Base-by-base conservation (phyloP, 1,140 invertebrate species). In the Arctopsyche grandis region DNA sequence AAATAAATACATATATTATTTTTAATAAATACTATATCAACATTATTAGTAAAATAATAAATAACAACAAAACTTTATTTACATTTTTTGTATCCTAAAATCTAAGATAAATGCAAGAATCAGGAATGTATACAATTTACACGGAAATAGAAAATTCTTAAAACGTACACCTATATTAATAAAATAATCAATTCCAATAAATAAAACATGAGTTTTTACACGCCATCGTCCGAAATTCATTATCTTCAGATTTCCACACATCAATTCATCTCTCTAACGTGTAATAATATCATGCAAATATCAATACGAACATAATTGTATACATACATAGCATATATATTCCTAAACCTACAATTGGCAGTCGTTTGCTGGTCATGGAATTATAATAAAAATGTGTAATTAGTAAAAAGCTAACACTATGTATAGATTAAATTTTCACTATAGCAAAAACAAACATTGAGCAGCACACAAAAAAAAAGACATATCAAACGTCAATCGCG, bases 301-400 rank as follows among this genome's bases (percentile, higher is more conserved):
- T 66, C 63, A 66, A 9, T 66, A 66, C 9, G 24, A 24, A 66
- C 24, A 66, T 66, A 24, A 66, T n/a, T 63, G 9, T 22, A 63
- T 63, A 63, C 0, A 26, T 3, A 66, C 26, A 66, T 52, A 52
- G 1, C 48, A n/a, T 14, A 66, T 22, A 14, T 38, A 38, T 38
- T 38, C 29, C 21, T 66, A 66, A 26, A 66, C 22, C 63, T 66
- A 66, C 24, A 52, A 46, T 58, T 80, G 79, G 79, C 79, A 80
- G 79, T 80, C 75, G 79, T 21, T 80, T 44, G 79, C 79, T 80
- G 79, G 79, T 80, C 69, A 63, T 58, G 69, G 69, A 77, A 80
- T 56, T 66, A 22, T 7, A 48, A 48, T 73, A 38, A 12, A 43
- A 26, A 70, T 44, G 26, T 26, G 29, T 70, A 70, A 70, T 38